These are phyloP conservation scores for Otolemur crassicaudatus DNA, from an alignment of 2,797 vertebrate genomes.

Conservation along the genomic window DNA sequence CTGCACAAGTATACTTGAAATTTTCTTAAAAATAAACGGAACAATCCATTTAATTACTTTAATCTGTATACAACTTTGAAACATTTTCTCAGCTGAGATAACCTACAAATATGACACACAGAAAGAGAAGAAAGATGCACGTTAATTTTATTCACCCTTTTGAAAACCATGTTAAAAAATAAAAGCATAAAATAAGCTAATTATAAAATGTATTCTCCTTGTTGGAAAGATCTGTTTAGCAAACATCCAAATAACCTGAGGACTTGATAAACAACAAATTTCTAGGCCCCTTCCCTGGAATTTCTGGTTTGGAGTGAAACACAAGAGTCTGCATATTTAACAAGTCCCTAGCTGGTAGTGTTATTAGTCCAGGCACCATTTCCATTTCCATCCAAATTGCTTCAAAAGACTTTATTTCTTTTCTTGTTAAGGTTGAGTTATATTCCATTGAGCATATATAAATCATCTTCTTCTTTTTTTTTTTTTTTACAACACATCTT, in stretches of 20 bases:
- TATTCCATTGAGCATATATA: neutral
- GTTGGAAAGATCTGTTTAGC: neutral
- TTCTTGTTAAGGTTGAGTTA: neutral
- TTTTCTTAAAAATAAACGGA: neutral
- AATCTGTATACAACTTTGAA: neutral
- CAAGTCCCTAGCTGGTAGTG: neutral
- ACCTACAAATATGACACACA: neutral
- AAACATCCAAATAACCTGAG: neutral
- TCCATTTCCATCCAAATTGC: neutral
- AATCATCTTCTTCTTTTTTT: neutral
- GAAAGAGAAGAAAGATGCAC: neutral
- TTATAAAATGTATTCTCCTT: neutral
- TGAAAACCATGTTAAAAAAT: neutral
- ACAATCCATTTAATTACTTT: neutral
- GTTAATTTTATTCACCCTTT: neutral
- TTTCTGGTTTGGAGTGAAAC: neutral
- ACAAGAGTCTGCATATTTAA: neutral
- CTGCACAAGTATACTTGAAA: neutral
- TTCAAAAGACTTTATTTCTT: neutral
- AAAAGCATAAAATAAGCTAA: neutral
- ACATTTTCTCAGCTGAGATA: neutral
- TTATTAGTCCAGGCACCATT: neutral
- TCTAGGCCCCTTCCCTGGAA: neutral
- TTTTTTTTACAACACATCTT: neutral
- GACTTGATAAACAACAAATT: neutral